Evolutionary conservation across 2,888 invertebrate genomes (phyloP).

Genomic region (Cheilosia vulpina): DNA sequence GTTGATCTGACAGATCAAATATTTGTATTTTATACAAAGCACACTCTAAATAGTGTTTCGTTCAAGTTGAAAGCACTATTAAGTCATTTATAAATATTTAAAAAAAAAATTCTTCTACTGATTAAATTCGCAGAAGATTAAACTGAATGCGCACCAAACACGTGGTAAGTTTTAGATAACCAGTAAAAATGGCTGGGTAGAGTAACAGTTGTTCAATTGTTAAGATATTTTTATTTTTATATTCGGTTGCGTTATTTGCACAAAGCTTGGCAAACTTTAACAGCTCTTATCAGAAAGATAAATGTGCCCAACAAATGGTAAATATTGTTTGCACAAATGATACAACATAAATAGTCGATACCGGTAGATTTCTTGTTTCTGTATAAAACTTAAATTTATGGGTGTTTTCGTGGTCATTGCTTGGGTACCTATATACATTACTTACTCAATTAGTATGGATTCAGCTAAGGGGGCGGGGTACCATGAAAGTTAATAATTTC

Average conservation of each 20-base stretch:
- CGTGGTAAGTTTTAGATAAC: background rate
- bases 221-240: background rate
- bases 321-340: background rate
- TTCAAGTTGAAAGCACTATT: too few species aligned
- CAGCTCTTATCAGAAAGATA: background rate
- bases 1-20: too few species aligned
- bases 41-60: too few species aligned
- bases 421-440: too few species aligned
- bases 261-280: slow-evolving; percentile 3
- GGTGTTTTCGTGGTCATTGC: too few species aligned
- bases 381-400: too few species aligned
- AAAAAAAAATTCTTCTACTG: background rate
- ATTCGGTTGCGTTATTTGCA: background rate
- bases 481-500: slow-evolving; percentile 5
- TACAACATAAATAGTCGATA: too few species aligned
- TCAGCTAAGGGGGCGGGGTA: background rate
- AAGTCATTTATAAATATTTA: background rate
- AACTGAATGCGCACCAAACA: background rate
- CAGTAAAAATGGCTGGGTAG: background rate
- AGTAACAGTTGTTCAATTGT: slow-evolving; percentile 1
- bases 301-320: background rate
- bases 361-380: too few species aligned
- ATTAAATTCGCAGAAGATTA: background rate
- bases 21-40: too few species aligned
- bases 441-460: background rate